Conservation (phyloP, 37 sponge, comb jelly and placozoan genomes). For the Aphrocallistes beatrix region DNA sequence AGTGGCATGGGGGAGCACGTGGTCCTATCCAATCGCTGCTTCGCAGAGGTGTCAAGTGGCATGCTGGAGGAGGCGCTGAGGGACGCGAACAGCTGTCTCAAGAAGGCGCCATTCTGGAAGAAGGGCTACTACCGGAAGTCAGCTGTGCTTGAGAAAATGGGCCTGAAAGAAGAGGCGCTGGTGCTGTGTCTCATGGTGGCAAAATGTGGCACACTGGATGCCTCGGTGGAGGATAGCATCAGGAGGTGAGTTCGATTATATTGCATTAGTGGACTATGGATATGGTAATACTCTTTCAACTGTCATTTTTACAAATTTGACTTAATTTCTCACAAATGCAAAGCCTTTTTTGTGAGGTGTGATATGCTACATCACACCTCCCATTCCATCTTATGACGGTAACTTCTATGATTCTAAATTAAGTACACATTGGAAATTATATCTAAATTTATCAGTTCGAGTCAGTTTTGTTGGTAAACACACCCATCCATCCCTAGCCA, state of each 20-base stretch:
- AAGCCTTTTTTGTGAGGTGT: too few relatives aligned
- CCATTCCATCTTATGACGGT: too few relatives aligned
- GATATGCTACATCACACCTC: too few relatives aligned
- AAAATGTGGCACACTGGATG: neutral
- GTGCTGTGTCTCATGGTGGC: neutral
- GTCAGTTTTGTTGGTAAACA: too few relatives aligned
- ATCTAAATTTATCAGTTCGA: too few relatives aligned
- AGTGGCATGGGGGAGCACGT: conserved; percentile 33
- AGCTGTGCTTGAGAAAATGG: neutral
- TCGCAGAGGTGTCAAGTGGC: conserved; percentile 37
- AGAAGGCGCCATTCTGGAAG: conserved; percentile 43
- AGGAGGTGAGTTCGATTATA: neutral
- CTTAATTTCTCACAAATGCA: too few relatives aligned
- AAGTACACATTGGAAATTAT: too few relatives aligned
- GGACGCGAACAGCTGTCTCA: conserved; percentile 41
- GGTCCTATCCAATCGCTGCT: conserved; percentile 51
- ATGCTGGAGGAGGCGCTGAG: conserved; percentile 31
- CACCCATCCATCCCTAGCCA: too few relatives aligned
- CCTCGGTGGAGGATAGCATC: neutral
- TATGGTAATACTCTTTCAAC: too few relatives aligned
- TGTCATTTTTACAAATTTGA: too few relatives aligned
- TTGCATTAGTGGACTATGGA: too few relatives aligned
- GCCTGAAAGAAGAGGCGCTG: neutral
- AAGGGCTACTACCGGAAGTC: conserved; percentile 36
- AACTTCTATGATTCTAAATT: too few relatives aligned